phyloP scores from a whole-genome alignment of 2,888 invertebrate species.

The Ectropis crepuscularia region DNA sequence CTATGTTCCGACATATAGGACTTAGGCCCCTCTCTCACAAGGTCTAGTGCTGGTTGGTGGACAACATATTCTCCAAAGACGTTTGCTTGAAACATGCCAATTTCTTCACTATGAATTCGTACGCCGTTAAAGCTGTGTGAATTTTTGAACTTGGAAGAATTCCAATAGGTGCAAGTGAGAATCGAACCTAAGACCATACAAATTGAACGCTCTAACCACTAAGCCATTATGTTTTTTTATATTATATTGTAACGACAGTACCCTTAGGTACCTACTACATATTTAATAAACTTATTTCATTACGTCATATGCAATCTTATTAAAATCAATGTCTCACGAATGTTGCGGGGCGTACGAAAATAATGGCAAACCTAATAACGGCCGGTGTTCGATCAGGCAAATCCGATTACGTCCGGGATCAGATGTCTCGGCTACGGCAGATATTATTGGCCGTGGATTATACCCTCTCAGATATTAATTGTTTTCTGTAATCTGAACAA shows the following conservation, averaged over 20 bases:
- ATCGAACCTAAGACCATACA: no score
- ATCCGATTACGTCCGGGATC: constrained; percentile 57
- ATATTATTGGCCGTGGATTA: constrained; percentile 48
- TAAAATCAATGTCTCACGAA: constrained; percentile 77
- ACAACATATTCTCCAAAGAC: no score
- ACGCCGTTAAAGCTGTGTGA: no score
- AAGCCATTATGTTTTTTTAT: no score
- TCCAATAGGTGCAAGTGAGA: no score
- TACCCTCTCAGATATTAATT: constrained; percentile 74
- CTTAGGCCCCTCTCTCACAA: no score
- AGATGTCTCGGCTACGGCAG: constrained; percentile 34
- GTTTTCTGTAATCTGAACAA: constrained; percentile 47
- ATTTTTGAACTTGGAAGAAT: no score
- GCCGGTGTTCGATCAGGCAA: constrained; percentile 76
- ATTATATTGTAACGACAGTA: neutral
- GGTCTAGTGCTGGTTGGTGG: no score
- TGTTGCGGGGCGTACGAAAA: constrained; percentile 65
- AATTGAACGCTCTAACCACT: no score
- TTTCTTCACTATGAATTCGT: no score
- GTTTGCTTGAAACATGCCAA: no score
- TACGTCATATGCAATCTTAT: constrained; percentile 57
- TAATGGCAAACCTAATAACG: constrained; percentile 77
- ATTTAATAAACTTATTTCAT: constrained; percentile 9
- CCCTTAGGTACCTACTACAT: neutral
- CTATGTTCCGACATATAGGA: no score